Percentiles rank a stretch among this genome's conserved stretches.
Conservation (phyloP, 2,888 invertebrate species). For the Orchesellides sinensis region DNA sequence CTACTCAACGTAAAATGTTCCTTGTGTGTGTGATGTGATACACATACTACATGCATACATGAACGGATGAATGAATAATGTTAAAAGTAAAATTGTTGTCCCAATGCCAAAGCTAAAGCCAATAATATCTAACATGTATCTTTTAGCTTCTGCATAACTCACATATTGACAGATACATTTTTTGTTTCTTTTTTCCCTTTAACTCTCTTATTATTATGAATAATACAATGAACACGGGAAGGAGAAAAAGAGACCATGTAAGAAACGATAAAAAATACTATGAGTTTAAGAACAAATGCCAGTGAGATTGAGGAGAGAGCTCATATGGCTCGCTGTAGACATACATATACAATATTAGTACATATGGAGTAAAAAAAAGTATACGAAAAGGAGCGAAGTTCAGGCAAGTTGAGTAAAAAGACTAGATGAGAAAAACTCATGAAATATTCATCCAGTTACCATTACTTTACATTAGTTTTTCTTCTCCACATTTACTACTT, state of each 20-base stretch:
- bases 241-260: constrained; percentile 23
- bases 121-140: constrained; percentile 1
- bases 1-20: constrained; percentile 4
- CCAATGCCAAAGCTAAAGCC: constrained; percentile 14
- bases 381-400: too few relatives aligned
- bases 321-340: constrained; percentile 34
- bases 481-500: constrained; percentile 39
- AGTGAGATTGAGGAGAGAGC: too few relatives aligned
- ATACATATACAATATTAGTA: constrained; percentile 32
- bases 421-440: constrained; percentile 63
- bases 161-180: not conserved
- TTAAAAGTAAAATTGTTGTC: constrained; percentile 41
- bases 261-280: constrained; percentile 39
- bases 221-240: constrained; percentile 23
- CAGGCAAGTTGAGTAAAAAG: too few relatives aligned
- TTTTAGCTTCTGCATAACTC: not conserved
- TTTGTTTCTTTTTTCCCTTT: constrained; percentile 4
- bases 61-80: constrained; percentile 44
- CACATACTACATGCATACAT: too few relatives aligned
- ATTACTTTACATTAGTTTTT: constrained; percentile 66
- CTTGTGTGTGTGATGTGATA: constrained; percentile 14
- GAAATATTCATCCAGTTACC: constrained; percentile 69
- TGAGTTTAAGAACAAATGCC: constrained; percentile 37
- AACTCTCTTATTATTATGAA: not conserved
- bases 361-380: constrained; percentile 10